These are phyloP conservation scores for Rhagophthalmus giganteus DNA, from an alignment of 2,888 invertebrate species.

Conservation along the genomic window DNA sequence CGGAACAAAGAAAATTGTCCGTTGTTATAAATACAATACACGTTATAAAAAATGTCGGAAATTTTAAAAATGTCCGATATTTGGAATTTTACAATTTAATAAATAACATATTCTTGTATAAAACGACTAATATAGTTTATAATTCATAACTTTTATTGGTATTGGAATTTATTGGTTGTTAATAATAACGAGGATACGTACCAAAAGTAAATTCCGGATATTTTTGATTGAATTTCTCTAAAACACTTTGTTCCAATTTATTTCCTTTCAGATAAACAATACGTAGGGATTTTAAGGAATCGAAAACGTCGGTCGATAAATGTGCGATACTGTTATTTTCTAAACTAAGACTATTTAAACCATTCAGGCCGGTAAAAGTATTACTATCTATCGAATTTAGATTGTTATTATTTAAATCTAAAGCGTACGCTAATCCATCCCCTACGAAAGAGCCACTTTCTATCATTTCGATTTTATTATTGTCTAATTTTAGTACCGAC, in stretches of 20 bases:
- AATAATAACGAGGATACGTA: no score
- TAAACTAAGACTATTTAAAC: not conserved
- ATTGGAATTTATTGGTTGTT: no score
- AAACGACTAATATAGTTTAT: no score
- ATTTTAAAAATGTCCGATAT: no score
- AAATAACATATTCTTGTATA: no score
- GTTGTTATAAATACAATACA: no score
- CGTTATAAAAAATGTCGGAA: no score
- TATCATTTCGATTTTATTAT: constrained; percentile 1
- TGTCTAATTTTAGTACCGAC: not conserved
- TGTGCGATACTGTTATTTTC: constrained; percentile 4
- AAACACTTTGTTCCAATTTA: not conserved
- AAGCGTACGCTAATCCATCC: not conserved
- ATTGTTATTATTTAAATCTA: not conserved
- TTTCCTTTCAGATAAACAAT: constrained; percentile 1
- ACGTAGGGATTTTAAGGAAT: not conserved
- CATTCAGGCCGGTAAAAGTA: not conserved
- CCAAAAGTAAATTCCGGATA: no score
- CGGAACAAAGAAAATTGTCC: no score
- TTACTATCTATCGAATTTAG: not conserved
- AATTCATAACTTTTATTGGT: no score
- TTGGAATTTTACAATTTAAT: no score
- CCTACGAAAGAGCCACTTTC: constrained; percentile 1
- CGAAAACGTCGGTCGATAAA: not conserved
- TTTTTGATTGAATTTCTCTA: not conserved